Base-by-base conservation (phyloP, 2,888 invertebrate species). In the Azorinus chamasolen region DNA sequence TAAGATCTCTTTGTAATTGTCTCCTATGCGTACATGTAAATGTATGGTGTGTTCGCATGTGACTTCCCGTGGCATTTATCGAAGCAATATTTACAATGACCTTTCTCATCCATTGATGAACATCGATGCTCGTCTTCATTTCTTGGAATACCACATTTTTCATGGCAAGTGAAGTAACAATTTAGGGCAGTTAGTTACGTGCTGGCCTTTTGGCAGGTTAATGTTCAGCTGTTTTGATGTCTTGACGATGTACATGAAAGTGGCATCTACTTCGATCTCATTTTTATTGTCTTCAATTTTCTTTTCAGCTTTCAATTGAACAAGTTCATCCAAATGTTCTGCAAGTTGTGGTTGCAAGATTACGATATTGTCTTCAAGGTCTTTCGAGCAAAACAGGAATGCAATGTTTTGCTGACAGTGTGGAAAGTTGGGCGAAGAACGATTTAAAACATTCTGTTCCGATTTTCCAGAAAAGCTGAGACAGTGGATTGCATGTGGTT, bases 231-330 rank as follows among this genome's bases (percentile, higher is more conserved):
- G 75, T 16, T 72, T 61, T 1, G 68, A 68, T 59, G 83, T 85
- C 16, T 72, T 74, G 0, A 87, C 79, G 22, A 57, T 54, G 45
- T 84, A 80, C 24, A 24, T 55, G 51, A 87, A 86, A 45, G 85
- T 69, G 25, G 79, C 68, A 62, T 84, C 84, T 1, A 71, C 75
- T 32, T 69, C 39, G 4, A 82, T 78, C 25, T 72, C 55, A 25
- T 48, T 41, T 45, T 72, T 24, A n/a, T 78, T 50, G 27, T 53
- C 76, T 69, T 59, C 77, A 63, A 78, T 27, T 37, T 20, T 2
- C 0, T 32, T 55, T 48, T 66, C 66, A n/a, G 5, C 1, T 39
- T 41, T 46, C 20, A 57, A 14, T 24, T 48, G n/a, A 1, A 32
- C 32, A 10, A 66, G 6, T 20, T 57, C 57, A 10, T 8, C 5